Evolutionary conservation across 1,140 invertebrate genomes (phyloP).

Genomic region (Periplaneta americana): DNA sequence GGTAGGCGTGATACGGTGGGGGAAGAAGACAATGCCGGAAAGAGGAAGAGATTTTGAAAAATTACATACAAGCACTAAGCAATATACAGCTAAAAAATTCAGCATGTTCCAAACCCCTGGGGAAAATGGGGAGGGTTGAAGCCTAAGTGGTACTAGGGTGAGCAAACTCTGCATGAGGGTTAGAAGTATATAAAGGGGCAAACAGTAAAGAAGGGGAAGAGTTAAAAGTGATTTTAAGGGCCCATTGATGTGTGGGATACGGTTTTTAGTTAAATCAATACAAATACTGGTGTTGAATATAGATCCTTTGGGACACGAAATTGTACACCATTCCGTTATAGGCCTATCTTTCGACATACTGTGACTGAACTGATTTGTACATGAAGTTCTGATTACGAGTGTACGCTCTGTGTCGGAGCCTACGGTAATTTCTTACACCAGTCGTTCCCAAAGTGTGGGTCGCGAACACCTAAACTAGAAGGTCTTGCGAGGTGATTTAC

Average conservation of each 20-base stretch:
- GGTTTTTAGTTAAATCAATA: not conserved
- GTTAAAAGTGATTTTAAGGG: not conserved
- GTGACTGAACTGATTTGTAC: too few species aligned
- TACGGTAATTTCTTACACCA: too few species aligned
- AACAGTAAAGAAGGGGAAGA: not conserved
- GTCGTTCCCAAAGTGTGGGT: too few species aligned
- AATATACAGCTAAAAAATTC: not conserved
- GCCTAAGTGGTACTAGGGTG: not conserved
- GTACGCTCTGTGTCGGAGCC: too few species aligned
- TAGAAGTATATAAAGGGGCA: not conserved
- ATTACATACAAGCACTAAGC: not conserved
- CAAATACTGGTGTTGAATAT: not conserved
- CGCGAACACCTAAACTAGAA: too few species aligned
- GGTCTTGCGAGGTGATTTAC: too few species aligned
- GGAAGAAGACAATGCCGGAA: not conserved
- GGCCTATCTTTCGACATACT: too few species aligned
- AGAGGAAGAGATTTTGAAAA: not conserved
- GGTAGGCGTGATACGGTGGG: not conserved
- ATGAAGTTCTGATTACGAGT: too few species aligned
- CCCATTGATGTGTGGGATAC: not conserved
- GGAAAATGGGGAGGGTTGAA: not conserved
- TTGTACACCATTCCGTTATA: too few species aligned
- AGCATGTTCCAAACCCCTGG: not conserved
- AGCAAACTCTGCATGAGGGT: not conserved
- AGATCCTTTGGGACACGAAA: too few species aligned